Percentiles rank a stretch among this genome's conserved stretches.
These are phyloP conservation scores for Tetraodon nigroviridis DNA, from an alignment of 2,113 vertebrate species.

Conservation along the genomic window DNA sequence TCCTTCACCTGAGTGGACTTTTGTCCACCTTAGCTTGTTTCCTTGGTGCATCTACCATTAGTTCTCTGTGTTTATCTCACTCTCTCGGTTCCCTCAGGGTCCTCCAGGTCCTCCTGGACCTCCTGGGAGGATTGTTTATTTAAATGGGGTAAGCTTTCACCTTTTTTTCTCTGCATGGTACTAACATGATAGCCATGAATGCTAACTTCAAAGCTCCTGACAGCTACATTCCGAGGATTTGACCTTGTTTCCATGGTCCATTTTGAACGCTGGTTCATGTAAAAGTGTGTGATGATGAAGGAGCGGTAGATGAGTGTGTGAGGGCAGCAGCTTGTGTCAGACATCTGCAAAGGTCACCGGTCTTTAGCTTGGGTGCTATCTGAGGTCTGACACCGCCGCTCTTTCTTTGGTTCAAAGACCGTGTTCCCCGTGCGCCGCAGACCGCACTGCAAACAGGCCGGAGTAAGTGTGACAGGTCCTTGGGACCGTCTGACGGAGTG, in stretches of 20 bases:
- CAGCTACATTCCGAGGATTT: background rate
- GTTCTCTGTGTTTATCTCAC: too few species aligned
- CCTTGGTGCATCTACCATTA: too few species aligned
- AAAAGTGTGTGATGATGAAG: background rate
- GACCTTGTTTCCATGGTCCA: background rate
- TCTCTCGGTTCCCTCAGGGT: slow-evolving; percentile 67
- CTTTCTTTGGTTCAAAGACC: slow-evolving; percentile 78
- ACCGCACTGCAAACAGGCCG: slow-evolving; percentile 87
- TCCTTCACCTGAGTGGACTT: too few species aligned
- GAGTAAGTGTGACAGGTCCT: slow-evolving; percentile 80
- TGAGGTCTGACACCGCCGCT: slow-evolving; percentile 45
- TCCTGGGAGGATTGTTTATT: slow-evolving; percentile 79
- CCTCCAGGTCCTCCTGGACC: slow-evolving; percentile 82
- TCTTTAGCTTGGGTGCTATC: slow-evolving; percentile 6
- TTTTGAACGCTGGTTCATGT: background rate
- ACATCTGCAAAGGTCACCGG: background rate
- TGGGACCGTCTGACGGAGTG: slow-evolving; percentile 48
- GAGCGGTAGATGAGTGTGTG: background rate
- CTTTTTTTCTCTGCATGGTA: background rate
- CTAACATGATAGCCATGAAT: background rate
- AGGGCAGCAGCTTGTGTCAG: background rate
- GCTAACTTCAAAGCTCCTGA: background rate
- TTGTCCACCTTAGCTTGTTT: too few species aligned
- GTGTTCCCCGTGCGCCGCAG: slow-evolving; percentile 85
- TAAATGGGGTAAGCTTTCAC: slow-evolving; percentile 85